Base-by-base conservation (phyloP, 2,113 vertebrate genomes). In the Micromys minutus region DNA sequence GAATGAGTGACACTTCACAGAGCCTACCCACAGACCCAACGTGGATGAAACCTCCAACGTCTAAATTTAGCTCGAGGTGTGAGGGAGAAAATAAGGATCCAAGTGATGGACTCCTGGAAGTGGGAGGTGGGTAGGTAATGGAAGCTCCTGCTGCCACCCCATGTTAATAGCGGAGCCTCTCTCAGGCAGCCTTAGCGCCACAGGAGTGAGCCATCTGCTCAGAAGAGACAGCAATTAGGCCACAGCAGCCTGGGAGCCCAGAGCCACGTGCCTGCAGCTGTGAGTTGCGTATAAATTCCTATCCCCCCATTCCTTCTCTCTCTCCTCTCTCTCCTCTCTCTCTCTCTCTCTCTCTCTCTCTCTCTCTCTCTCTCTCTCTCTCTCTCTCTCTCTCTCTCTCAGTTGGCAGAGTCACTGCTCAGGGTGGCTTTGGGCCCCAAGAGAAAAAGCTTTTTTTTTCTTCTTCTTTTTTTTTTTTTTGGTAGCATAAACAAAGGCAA, bases 111-210 rank as follows among this genome's bases (percentile, higher is more conserved):
- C 52, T 22, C 15, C 91, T 79, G 55, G 67, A 42, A 92, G 59
- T 19, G 9, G 50, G 83, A 21, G 59, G 29, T 0, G 11, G 26
- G 42, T 26, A 63, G 8, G 59, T 34, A n/a, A 65, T 1, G 26
- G 42, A 42, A 26, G 29, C 45, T 52, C 71, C 24, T 21, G 45
- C 36, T 59, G 65, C 19, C 91, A 94, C 96, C 7, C 47, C 55
- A 81, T 76, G n/a, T 77, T 93, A 77, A 89, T 2, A 76, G 76
- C 26, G 94, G 75, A 90, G 94, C 74, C 88, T 83, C 47, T 50
- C 7, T 45, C 7, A 39, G 31, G 96, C 24, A 31, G 42, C 92
- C 47, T 79, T 31, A 65, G 91, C 85, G 71, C 94, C 87, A 45
- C 2, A 42, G 74, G 89, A 74, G 29, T 1, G 75, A 59, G 72